These are phyloP conservation scores for Keiferia lycopersicella DNA, from an alignment of 2,888 invertebrate species.

Conservation along the genomic window DNA sequence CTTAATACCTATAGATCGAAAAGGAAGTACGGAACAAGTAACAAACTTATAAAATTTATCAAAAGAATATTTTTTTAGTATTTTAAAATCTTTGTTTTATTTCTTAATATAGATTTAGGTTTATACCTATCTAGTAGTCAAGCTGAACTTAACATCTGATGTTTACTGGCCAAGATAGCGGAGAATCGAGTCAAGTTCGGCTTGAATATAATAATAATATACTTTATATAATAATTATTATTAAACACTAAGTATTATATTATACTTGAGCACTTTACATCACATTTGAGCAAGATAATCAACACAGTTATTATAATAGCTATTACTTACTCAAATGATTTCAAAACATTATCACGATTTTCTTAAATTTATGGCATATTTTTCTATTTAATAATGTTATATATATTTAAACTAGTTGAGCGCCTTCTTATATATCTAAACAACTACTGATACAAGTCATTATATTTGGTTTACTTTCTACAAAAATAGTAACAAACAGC, in stretches of 20 bases:
- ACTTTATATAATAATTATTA: conserved; percentile 4
- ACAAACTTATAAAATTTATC: conserved; percentile 14
- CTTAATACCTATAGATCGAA: conserved; percentile 18
- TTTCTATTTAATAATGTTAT: conserved; percentile 31
- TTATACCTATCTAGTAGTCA: conserved; percentile 24
- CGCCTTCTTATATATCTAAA: conserved; percentile 48
- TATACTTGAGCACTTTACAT: conserved; percentile 28
- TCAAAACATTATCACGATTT: conserved; percentile 31
- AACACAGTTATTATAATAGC: background rate
- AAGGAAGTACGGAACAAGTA: conserved; percentile 8
- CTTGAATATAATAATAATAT: conserved; percentile 24
- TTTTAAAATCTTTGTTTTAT: conserved; percentile 16
- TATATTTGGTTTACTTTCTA: conserved; percentile 72
- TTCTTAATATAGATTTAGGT: background rate
- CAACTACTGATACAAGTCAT: conserved; percentile 50
- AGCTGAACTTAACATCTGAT: conserved; percentile 35
- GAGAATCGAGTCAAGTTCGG: conserved; percentile 29
- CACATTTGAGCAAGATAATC: conserved; percentile 21
- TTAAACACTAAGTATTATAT: conserved; percentile 11
- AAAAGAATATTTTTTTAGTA: conserved; percentile 6
- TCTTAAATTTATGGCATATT: conserved; percentile 58
- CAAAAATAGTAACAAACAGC: conserved; percentile 66
- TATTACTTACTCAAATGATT: conserved; percentile 22
- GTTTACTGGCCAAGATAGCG: conserved; percentile 32
- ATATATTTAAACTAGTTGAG: conserved; percentile 51